Evolutionary conservation across 2,888 invertebrate genomes (phyloP).

Genomic region (Drosophila mettleri): DNA sequence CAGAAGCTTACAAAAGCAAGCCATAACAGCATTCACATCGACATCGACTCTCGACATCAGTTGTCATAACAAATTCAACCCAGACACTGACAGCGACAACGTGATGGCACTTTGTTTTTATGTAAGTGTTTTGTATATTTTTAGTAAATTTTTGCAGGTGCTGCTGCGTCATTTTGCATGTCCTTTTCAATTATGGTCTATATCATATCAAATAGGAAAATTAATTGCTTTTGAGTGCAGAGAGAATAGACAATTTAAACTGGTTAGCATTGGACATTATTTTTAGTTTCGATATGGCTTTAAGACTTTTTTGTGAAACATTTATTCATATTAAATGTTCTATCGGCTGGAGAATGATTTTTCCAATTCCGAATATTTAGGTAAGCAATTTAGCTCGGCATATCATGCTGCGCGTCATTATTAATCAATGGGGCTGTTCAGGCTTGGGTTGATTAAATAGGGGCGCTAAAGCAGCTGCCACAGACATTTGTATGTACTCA

Average conservation of each 20-base stretch:
- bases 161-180: constrained; percentile 17
- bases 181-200: constrained; percentile 64
- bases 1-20: constrained; percentile 54
- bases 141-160: constrained; percentile 56
- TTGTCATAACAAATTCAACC: constrained; percentile 73
- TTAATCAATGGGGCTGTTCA: constrained; percentile 63
- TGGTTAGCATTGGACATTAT: constrained; percentile 55
- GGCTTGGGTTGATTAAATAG: constrained; percentile 70
- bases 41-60: constrained; percentile 61
- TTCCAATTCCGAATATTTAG: constrained; percentile 25
- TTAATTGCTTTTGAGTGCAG: constrained; percentile 71
- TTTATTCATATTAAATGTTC: constrained; percentile 3
- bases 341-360: constrained; percentile 1
- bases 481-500: constrained; percentile 13
- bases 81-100: constrained; percentile 38
- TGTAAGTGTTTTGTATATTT: constrained; percentile 56
- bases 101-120: constrained; percentile 42
- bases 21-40: constrained; percentile 40
- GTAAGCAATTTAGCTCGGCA: constrained; percentile 58
- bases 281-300: constrained; percentile 37
- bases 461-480: constrained; percentile 57
- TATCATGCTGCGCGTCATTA: constrained; percentile 63
- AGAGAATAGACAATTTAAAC: constrained; percentile 43
- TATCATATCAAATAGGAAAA: constrained; percentile 66
- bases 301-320: constrained; percentile 33